A percentile compares a stretch with the other conserved stretches of the same genome.
These are phyloP conservation scores for Catagonus wagneri DNA, from an alignment of 2,113 vertebrate genomes.

Conservation along the genomic window DNA sequence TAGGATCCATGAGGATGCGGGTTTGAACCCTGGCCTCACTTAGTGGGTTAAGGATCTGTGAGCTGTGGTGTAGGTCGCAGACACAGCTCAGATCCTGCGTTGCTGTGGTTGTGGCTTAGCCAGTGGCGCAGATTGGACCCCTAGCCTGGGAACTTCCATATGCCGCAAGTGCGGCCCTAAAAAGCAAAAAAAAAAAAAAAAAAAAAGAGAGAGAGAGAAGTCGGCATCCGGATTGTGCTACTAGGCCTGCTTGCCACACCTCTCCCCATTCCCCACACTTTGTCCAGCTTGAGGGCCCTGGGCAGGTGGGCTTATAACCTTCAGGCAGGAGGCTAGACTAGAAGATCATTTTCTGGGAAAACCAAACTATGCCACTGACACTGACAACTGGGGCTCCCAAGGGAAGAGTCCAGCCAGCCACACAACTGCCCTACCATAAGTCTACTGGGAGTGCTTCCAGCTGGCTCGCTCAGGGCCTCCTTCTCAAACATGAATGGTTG, in stretches of 20 bases:
- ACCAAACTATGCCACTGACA: neutral
- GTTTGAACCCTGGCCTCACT: no score
- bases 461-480: neutral
- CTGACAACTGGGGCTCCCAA: neutral
- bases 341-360: neutral
- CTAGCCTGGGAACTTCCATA: no score
- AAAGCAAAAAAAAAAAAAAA: no score
- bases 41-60: no score
- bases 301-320: neutral
- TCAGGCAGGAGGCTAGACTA: neutral
- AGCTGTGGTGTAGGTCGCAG: no score
- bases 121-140: no score
- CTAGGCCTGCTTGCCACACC: neutral
- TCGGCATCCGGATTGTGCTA: neutral
- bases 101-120: no score
- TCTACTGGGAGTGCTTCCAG: neutral
- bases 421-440: neutral
- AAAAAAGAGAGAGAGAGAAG: neutral
- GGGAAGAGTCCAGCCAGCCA: neutral
- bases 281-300: neutral
- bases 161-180: no score
- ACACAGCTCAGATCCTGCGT: no score
- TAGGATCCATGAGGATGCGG: no score
- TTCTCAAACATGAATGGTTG: neutral
- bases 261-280: neutral